These are phyloP conservation scores for Helleia helle DNA, from an alignment of 2,888 invertebrate genomes.

Conservation along the genomic window DNA sequence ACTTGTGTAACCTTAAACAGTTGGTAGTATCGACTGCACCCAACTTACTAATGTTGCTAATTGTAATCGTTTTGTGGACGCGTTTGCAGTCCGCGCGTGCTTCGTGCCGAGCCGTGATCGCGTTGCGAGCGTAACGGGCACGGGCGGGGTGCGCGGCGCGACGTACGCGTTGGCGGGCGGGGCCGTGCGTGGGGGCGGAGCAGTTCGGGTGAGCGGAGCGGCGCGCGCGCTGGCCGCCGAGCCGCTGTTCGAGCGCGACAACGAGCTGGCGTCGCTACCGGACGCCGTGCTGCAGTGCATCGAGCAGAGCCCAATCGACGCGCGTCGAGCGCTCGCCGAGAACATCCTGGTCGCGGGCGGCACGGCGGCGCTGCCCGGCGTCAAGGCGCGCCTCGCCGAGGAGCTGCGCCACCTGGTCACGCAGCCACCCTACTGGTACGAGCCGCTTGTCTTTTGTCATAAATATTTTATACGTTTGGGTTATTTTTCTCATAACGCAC, in stretches of 20 bases:
- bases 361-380: constrained; percentile 86
- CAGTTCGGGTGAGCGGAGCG: constrained; percentile 78
- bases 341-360: constrained; percentile 93
- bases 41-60: too few species aligned
- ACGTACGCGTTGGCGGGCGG: constrained; percentile 53
- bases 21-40: too few species aligned
- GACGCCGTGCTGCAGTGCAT: constrained; percentile 85
- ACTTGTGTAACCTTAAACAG: too few species aligned
- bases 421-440: constrained; percentile 74
- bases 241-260: constrained; percentile 87
- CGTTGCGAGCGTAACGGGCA: constrained; percentile 76
- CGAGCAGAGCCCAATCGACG: constrained; percentile 85
- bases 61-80: too few species aligned
- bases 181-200: constrained; percentile 68
- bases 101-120: constrained; percentile 87
- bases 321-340: constrained; percentile 82
- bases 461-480: too few species aligned
- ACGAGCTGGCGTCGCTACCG: constrained; percentile 78
- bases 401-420: constrained; percentile 82
- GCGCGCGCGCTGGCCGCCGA: constrained; percentile 89
- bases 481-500: background rate
- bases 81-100: constrained; percentile 81
- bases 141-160: constrained; percentile 55
- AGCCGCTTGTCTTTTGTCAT: background rate
- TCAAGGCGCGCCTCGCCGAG: constrained; percentile 83